Conservation (phyloP, 2,888 invertebrate species). For the Physocephala rufipes region DNA sequence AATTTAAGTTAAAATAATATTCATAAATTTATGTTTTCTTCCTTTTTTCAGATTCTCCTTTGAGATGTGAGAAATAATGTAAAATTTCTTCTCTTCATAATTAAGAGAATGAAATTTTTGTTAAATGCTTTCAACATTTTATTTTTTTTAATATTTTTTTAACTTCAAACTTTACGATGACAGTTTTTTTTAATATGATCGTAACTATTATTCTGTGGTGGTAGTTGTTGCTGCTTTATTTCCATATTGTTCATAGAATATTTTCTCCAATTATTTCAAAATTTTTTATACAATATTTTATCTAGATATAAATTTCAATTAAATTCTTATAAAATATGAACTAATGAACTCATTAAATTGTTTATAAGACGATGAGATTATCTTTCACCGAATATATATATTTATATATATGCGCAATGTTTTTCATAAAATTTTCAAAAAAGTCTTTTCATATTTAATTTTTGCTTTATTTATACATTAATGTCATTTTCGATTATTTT, state of each 20-base stretch:
- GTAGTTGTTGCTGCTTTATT: too few relatives aligned
- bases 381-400: not conserved
- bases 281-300: not conserved
- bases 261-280: not conserved
- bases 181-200: not conserved
- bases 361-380: too few relatives aligned
- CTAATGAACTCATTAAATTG: constrained; percentile 21
- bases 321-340: constrained; percentile 36
- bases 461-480: not conserved
- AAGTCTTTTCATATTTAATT: not conserved
- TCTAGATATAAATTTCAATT: not conserved
- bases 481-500: not conserved
- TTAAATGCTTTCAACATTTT: not conserved
- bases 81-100: not conserved
- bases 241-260: too few relatives aligned
- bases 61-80: not conserved
- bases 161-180: not conserved
- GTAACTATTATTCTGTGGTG: too few relatives aligned
- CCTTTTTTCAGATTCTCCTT: not conserved
- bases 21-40: not conserved
- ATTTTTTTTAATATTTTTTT: constrained; percentile 11
- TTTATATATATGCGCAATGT: constrained; percentile 16
- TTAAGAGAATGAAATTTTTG: not conserved
- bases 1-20: too few relatives aligned
- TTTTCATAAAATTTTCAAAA: constrained; percentile 25